Conservation (phyloP, 1,140 invertebrate species). For the Aphaenogaster floridana region DNA sequence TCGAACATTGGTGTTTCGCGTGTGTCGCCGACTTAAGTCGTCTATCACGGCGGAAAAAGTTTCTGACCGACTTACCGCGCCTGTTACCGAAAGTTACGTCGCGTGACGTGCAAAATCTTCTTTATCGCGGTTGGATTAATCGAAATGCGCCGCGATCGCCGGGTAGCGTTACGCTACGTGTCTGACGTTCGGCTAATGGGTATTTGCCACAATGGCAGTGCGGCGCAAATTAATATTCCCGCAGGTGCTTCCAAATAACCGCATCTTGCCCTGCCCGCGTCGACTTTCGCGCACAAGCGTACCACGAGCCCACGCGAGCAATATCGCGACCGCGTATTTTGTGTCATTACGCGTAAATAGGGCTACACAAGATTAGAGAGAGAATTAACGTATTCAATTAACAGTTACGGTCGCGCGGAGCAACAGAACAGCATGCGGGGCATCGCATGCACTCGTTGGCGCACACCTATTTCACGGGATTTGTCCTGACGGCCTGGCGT, state of each 20-base stretch:
- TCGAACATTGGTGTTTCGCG: not conserved
- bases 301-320: conserved; percentile 59
- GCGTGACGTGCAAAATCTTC: conserved; percentile 44
- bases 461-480: conserved; percentile 81
- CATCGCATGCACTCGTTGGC: conserved; percentile 17
- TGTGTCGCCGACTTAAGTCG: conserved; percentile 33
- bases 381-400: conserved; percentile 85
- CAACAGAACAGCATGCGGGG: not conserved
- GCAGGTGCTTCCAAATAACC: conserved; percentile 68
- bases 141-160: conserved; percentile 24
- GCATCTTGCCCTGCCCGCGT: conserved; percentile 4
- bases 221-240: conserved; percentile 76
- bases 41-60: conserved; percentile 45
- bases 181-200: conserved; percentile 62
- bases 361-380: conserved; percentile 82
- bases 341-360: conserved; percentile 83
- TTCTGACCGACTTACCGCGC: not conserved
- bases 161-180: conserved; percentile 59
- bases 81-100: conserved; percentile 34
- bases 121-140: conserved; percentile 61
- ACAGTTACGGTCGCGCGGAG: conserved; percentile 79
- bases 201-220: conserved; percentile 59
- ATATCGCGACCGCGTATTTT: conserved; percentile 80
- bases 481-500: conserved; percentile 65
- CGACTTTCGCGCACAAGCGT: conserved; percentile 59